Percentiles rank a stretch among this genome's conserved stretches.
Evolutionary conservation across 2,797 vertebrate genomes (phyloP).

Genomic region (Sorex maritimensis): DNA sequence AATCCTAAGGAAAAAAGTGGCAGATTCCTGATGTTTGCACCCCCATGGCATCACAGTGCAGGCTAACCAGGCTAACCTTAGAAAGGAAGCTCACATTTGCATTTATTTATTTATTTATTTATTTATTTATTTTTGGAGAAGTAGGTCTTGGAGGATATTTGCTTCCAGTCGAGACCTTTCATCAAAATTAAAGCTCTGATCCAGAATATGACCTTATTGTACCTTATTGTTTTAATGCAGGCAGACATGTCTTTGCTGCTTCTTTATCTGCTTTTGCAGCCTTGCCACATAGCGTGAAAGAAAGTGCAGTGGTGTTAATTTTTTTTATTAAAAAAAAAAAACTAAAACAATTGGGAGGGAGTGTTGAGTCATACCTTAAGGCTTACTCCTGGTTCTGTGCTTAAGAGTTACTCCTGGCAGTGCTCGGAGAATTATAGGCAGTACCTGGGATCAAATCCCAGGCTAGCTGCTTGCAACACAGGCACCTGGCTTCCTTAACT

Average conservation of each 20-base stretch:
- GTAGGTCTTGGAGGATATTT: slow-evolving; percentile 15
- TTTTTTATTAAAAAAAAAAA: no score
- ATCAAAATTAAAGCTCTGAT: slow-evolving; percentile 19
- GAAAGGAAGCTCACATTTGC: neutral
- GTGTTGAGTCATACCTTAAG: neutral
- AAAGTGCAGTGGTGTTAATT: slow-evolving; percentile 9
- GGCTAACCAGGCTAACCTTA: neutral
- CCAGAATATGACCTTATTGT: neutral
- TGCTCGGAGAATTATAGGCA: no score
- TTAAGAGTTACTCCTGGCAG: no score
- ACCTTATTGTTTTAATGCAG: neutral
- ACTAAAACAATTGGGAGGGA: no score
- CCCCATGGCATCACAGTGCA: neutral
- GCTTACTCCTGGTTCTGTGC: no score
- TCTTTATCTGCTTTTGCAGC: slow-evolving; percentile 5
- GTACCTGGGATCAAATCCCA: no score
- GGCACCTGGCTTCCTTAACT: no score
- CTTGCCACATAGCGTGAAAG: slow-evolving; percentile 45
- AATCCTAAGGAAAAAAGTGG: neutral
- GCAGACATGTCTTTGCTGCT: neutral
- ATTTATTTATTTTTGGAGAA: neutral
- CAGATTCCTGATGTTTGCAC: neutral
- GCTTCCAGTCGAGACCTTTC: slow-evolving; percentile 29
- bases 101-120: neutral
- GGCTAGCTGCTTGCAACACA: no score